phyloP scores from a whole-genome alignment of 2,888 invertebrate species.

The Theodoxus fluviatilis region DNA sequence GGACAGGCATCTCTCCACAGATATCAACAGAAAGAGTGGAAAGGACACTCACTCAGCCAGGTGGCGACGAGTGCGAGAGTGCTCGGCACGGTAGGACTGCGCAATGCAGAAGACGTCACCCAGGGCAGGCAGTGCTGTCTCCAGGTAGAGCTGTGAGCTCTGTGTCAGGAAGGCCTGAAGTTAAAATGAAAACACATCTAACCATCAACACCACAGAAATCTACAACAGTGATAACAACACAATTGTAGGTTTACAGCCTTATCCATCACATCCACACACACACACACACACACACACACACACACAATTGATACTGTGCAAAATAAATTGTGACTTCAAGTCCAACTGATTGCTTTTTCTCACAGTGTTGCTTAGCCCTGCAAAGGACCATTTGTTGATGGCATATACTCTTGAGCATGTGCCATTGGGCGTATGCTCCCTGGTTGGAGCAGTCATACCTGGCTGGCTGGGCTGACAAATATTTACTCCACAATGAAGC shows the following conservation, averaged over 20 bases:
- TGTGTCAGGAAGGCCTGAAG: slow-evolving; percentile 88
- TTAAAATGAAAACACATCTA: not conserved
- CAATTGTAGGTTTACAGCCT: too few relatives aligned
- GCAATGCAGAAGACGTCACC: slow-evolving; percentile 98
- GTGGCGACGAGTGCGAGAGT: slow-evolving; percentile 93
- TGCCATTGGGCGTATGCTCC: too few relatives aligned
- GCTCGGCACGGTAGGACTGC: slow-evolving; percentile 97
- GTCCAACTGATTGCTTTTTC: too few relatives aligned
- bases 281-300: not conserved
- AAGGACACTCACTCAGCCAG: slow-evolving; percentile 81
- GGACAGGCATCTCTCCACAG: too few relatives aligned
- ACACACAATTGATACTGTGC: not conserved
- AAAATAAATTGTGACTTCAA: too few relatives aligned
- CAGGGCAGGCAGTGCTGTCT: slow-evolving; percentile 79
- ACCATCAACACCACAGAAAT: not conserved
- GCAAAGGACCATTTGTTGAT: too few relatives aligned
- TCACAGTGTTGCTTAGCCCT: too few relatives aligned
- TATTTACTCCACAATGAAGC: too few relatives aligned
- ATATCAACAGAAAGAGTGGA: too few relatives aligned
- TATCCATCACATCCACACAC: not conserved
- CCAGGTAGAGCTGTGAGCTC: slow-evolving; percentile 96
- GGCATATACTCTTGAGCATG: too few relatives aligned
- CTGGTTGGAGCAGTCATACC: too few relatives aligned
- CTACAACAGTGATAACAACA: not conserved
- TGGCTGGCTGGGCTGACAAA: too few relatives aligned